Evolutionary conservation across 2,113 vertebrate genomes (phyloP).

Genomic region (Pseudonaja textilis): DNA sequence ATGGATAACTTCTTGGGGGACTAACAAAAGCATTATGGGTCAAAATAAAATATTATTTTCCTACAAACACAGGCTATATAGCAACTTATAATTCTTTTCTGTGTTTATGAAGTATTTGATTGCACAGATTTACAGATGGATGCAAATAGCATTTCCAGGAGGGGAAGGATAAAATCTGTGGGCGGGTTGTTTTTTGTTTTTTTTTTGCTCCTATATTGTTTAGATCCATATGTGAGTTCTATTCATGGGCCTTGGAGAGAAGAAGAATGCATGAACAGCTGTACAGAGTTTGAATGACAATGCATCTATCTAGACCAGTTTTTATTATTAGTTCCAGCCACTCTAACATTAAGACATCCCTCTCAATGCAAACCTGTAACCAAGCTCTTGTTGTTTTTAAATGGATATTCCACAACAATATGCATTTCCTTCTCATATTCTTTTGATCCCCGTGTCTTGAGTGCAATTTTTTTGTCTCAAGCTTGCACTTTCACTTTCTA

Average conservation of each 20-base stretch:
- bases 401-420: neutral
- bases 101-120: neutral
- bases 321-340: neutral
- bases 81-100: neutral
- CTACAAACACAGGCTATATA: neutral
- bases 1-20: neutral
- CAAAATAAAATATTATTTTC: neutral
- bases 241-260: neutral
- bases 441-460: neutral
- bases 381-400: neutral
- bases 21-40: neutral
- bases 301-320: neutral
- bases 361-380: neutral
- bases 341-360: neutral
- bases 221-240: slow-evolving; percentile 7
- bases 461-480: neutral
- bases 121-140: neutral
- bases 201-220: neutral
- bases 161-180: slow-evolving; percentile 11
- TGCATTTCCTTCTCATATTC: neutral
- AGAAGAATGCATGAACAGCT: slow-evolving; percentile 21
- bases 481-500: neutral
- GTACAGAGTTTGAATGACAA: slow-evolving; percentile 1
- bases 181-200: neutral
- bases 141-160: neutral